Evolutionary conservation across 2,888 invertebrate species (phyloP), one percentile per base, ranked within the genome.

Genomic region (Timandra comae): DNA sequence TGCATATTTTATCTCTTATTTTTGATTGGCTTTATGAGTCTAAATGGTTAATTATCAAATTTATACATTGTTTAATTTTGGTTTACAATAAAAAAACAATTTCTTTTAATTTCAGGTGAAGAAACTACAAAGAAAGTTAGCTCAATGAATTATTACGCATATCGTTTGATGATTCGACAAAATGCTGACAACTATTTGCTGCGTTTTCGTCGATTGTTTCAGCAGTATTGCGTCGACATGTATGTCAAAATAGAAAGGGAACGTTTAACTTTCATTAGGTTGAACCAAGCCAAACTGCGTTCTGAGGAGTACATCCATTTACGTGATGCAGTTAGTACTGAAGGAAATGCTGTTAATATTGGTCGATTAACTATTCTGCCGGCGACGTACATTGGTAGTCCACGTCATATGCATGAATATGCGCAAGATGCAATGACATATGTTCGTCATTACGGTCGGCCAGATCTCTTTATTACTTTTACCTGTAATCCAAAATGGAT

Each of bases 391-490:
- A 20, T 27, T 4, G 32, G 27, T 8, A 26, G 34, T 8, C 29
- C 29, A n/a, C 35, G 50, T 0, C 39, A 52, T 32, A 43, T 50
- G 43, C 47, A 52, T n/a, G 50, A 54, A 46, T 44, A 47, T 11
- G 38, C 52, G 29, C 51, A 55, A 37, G 51, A 54, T 37, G 50
- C 48, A 2, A 48, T 63, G 54, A 37, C 56, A 2, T 63, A 59
- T 45, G 60, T 65, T 9, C 50, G 61, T 9, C 38, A 56, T 41
- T 57, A 61, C 46, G 58, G 63, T 1, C 37, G 35, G 22, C 40
- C 56, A 41, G 54, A 59, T 41, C 30, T 49, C 4, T 49, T 50
- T 19, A 44, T 49, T n/a, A 49, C 49, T 23, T 46, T 21, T 3
- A 33, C 30, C 13, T 33, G 30, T n/a, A 30, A 38, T 19, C 27